Conservation (phyloP, 2,113 vertebrate species). For the Catharus minimus region DNA sequence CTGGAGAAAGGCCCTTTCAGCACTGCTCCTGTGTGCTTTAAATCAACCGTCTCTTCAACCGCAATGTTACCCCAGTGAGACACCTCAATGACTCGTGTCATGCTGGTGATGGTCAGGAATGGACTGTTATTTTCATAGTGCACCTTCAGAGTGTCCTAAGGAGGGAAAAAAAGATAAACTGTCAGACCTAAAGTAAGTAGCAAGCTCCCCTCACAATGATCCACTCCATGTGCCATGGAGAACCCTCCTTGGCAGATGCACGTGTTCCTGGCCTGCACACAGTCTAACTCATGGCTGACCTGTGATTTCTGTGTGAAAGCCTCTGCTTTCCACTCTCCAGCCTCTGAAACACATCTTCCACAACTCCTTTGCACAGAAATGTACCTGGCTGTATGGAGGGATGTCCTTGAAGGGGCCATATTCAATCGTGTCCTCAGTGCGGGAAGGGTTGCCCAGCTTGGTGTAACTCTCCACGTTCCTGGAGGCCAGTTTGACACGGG, state of each 20-base stretch:
- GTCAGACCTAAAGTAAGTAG: not conserved
- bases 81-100: slow-evolving; percentile 92
- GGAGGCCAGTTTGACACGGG: slow-evolving; percentile 89
- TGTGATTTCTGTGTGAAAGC: fast-evolving
- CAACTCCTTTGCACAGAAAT: not conserved
- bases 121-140: slow-evolving; percentile 98
- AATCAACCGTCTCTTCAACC: slow-evolving; percentile 92
- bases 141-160: slow-evolving; percentile 89
- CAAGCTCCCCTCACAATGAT: not conserved
- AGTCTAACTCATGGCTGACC: not conserved
- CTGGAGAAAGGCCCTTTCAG: slow-evolving; percentile 97
- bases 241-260: not conserved
- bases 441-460: slow-evolving; percentile 91
- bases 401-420: slow-evolving; percentile 93
- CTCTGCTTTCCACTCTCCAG: not conserved
- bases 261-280: fast-evolving
- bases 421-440: slow-evolving; percentile 88
- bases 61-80: slow-evolving; percentile 99
- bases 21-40: slow-evolving; percentile 92
- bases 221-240: not conserved
- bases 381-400: slow-evolving; percentile 89
- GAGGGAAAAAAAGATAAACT: not conserved
- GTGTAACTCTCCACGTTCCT: slow-evolving; percentile 94
- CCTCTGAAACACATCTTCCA: not conserved
- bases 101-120: slow-evolving; percentile 93